These are phyloP conservation scores for Drosophila aldrichi DNA, from an alignment of 2,888 invertebrate species.

Conservation along the genomic window DNA sequence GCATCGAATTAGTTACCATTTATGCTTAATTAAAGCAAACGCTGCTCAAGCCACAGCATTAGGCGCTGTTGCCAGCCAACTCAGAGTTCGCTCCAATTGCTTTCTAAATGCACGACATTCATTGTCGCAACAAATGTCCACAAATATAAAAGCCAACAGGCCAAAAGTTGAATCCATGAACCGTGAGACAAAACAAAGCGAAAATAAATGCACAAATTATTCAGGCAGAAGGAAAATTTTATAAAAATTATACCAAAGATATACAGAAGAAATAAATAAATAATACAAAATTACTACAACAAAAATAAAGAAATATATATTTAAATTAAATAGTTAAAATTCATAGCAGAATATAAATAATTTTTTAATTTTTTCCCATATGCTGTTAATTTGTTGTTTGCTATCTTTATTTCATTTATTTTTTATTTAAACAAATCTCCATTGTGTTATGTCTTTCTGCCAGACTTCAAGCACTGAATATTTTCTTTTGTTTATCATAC, in stretches of 20 bases:
- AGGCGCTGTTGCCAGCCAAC: constrained; percentile 26
- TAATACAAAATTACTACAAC: no score
- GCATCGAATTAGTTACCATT: constrained; percentile 51
- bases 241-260: not conserved
- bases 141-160: constrained; percentile 24
- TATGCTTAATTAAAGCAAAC: constrained; percentile 57
- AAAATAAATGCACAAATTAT: not conserved
- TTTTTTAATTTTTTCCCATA: no score
- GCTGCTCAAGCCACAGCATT: constrained; percentile 12
- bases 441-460: not conserved
- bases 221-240: not conserved
- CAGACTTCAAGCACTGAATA: not conserved
- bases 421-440: no score
- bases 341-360: not conserved
- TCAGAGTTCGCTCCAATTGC: constrained; percentile 36
- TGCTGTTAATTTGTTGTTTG: no score
- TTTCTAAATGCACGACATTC: constrained; percentile 31
- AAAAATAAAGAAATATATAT: not conserved
- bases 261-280: no score
- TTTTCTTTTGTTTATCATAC: not conserved
- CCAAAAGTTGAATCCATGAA: constrained; percentile 9
- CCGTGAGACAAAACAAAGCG: constrained; percentile 2
- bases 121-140: constrained; percentile 19
- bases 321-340: not conserved
- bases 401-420: no score